A percentile compares a stretch with the other conserved stretches of the same genome.
phyloP scores from a whole-genome alignment of 1,140 invertebrate genomes.

The Listronotus oregonensis region DNA sequence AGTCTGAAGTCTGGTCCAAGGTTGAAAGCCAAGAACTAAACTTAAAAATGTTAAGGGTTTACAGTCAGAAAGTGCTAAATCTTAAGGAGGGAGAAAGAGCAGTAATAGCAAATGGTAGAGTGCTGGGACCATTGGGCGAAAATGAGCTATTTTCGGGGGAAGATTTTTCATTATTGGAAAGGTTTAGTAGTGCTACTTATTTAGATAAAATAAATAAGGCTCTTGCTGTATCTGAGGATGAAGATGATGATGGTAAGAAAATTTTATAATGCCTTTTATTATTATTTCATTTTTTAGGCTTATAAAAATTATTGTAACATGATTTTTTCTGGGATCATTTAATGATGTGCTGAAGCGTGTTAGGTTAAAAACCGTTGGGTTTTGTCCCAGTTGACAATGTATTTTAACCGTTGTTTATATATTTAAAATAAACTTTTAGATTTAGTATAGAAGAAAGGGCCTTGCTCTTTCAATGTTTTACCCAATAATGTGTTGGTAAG shows the following conservation, averaged over 20 bases:
- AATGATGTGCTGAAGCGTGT: too few relatives aligned
- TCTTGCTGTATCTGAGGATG: conserved; percentile 60
- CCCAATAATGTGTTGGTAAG: too few relatives aligned
- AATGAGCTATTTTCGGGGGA: conserved; percentile 85
- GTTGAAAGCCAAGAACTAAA: conserved; percentile 57
- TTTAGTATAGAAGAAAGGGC: too few relatives aligned
- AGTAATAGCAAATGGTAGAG: conserved; percentile 87
- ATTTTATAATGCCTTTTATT: too few relatives aligned
- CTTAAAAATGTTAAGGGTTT: conserved; percentile 66
- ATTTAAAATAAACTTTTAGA: too few relatives aligned
- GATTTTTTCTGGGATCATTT: too few relatives aligned
- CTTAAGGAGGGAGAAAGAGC: conserved; percentile 65
- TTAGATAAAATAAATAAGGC: conserved; percentile 77
- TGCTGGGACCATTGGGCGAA: conserved; percentile 81
- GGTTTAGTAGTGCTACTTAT: conserved; percentile 73
- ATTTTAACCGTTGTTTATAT: too few relatives aligned
- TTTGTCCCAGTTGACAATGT: too few relatives aligned
- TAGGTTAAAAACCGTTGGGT: too few relatives aligned
- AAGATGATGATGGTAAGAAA: conserved; percentile 59
- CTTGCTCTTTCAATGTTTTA: too few relatives aligned
- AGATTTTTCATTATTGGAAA: conserved; percentile 90
- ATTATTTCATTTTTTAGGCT: too few relatives aligned
- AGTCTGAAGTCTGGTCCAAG: conserved; percentile 48
- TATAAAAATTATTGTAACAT: too few relatives aligned
- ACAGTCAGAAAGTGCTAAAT: conserved; percentile 63